phyloP scores from a whole-genome alignment of 1,140 invertebrate species.

The Eupristina koningsbergeri region DNA sequence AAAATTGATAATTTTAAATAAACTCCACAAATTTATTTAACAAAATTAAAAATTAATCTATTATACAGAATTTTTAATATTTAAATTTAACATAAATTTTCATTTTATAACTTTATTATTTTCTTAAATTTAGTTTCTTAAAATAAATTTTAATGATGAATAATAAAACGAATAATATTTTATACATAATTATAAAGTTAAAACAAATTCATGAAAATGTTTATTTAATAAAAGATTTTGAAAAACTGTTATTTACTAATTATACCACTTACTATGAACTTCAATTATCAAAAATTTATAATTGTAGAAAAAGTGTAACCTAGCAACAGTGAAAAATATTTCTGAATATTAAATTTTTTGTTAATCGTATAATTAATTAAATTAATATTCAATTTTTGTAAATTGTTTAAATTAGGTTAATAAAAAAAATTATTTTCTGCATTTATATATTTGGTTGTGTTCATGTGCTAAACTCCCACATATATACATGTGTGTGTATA shows the following conservation, averaged over 20 bases:
- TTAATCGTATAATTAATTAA: neutral
- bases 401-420: slow-evolving; percentile 1
- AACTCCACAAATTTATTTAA: neutral
- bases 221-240: neutral
- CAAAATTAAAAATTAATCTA: neutral
- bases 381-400: neutral
- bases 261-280: neutral
- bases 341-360: neutral
- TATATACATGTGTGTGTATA: too few species aligned
- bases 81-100: neutral
- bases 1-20: slow-evolving; percentile 7
- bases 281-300: neutral
- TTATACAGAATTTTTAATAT: neutral
- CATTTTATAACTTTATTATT: neutral
- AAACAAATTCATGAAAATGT: neutral
- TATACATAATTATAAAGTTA: neutral
- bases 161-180: neutral
- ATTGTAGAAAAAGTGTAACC: neutral
- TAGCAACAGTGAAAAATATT: neutral
- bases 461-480: too few species aligned
- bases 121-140: neutral
- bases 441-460: neutral
- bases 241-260: neutral
- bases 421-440: slow-evolving; percentile 18
- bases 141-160: neutral